phyloP scores from a whole-genome alignment of 2,113 vertebrate genomes.

The Toxotes chatareus region DNA sequence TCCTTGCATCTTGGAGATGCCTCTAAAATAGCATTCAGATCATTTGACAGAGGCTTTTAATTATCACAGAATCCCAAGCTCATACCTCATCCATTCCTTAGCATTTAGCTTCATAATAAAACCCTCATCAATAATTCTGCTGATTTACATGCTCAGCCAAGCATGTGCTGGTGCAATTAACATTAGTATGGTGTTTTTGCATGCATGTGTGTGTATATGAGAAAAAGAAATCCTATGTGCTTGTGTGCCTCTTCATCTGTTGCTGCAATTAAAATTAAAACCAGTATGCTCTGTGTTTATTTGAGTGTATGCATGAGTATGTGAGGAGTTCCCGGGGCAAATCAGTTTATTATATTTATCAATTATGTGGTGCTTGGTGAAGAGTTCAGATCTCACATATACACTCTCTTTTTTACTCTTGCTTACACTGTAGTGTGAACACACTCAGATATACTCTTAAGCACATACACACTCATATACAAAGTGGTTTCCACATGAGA shows the following conservation, averaged over 20 bases:
- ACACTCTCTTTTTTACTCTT: background rate
- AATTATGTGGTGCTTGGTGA: conserved; percentile 32
- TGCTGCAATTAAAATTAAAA: conserved; percentile 46
- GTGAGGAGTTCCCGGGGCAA: conserved; percentile 15
- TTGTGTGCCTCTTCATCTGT: conserved; percentile 29
- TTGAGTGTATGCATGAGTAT: conserved; percentile 27
- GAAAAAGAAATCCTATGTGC: conserved; percentile 20
- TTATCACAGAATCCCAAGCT: conserved; percentile 50
- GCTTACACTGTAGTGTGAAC: background rate
- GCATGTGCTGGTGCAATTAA: conserved; percentile 70
- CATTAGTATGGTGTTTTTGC: conserved; percentile 39
- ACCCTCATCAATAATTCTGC: conserved; percentile 72
- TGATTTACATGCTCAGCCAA: conserved; percentile 70
- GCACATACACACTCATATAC: background rate
- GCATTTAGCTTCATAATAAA: conserved; percentile 72
- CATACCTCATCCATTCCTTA: conserved; percentile 67
- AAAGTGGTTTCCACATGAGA: conserved; percentile 9
- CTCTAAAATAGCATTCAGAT: conserved; percentile 39
- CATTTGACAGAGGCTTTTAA: conserved; percentile 61
- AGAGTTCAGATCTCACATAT: conserved; percentile 16
- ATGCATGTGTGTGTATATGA: conserved; percentile 25
- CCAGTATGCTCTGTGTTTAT: conserved; percentile 5
- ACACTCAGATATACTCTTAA: conserved; percentile 1
- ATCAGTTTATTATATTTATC: conserved; percentile 38
- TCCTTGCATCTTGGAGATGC: conserved; percentile 26